These are phyloP conservation scores for Cotesia vestalis DNA, from an alignment of 1,140 invertebrate species.

Conservation along the genomic window DNA sequence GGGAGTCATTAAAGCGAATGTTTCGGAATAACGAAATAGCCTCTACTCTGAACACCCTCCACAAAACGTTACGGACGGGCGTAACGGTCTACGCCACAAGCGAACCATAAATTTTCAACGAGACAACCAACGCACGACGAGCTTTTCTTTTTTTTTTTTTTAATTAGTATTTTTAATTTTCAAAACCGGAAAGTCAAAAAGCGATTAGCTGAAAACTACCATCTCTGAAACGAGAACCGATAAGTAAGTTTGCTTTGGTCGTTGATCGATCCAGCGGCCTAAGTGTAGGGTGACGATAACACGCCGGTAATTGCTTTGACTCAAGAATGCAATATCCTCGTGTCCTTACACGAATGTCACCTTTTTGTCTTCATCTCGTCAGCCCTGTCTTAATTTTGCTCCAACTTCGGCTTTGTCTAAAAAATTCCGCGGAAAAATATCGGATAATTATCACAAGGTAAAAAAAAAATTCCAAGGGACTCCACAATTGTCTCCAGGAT, in stretches of 20 bases:
- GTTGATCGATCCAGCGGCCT: not conserved
- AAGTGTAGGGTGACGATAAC: not conserved
- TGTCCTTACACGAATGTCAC: not conserved
- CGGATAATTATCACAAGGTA: too few relatives aligned
- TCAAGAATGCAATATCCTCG: conserved; percentile 27
- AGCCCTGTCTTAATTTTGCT: too few relatives aligned
- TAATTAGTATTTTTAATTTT: too few relatives aligned
- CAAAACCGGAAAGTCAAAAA: too few relatives aligned
- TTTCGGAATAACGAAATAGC: conserved; percentile 44
- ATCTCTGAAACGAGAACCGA: too few relatives aligned
- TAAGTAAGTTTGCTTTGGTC: too few relatives aligned
- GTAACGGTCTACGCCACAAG: conserved; percentile 34
- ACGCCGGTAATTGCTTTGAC: conserved; percentile 17
- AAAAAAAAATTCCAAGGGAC: too few relatives aligned
- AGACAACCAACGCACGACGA: conserved; percentile 18
- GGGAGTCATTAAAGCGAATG: conserved; percentile 41
- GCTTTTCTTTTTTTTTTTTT: too few relatives aligned
- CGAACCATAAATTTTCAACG: conserved; percentile 48
- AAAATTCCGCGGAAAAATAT: too few relatives aligned
- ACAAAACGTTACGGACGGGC: conserved; percentile 32
- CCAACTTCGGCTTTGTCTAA: too few relatives aligned
- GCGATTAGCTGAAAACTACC: too few relatives aligned
- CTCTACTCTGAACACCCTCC: not conserved
- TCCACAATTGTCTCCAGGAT: too few relatives aligned
- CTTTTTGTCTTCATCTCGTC: conserved; percentile 1